Base-by-base conservation (phyloP, 2,797 vertebrate species). In the Distichodus sexfasciatus region DNA sequence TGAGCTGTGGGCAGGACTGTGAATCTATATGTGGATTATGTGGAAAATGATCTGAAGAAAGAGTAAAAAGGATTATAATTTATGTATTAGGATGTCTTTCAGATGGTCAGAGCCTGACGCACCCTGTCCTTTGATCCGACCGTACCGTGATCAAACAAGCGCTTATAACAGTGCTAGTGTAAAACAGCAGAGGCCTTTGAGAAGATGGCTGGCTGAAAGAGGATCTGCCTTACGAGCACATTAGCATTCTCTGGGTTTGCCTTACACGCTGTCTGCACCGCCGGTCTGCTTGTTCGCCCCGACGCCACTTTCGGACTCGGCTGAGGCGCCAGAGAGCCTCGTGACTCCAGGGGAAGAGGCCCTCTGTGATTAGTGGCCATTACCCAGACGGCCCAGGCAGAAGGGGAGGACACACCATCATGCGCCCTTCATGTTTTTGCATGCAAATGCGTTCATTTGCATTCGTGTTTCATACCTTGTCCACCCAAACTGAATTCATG, bases 361-460 rank as follows among this genome's bases (percentile, higher is more conserved):
- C 65, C 78, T 35, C 65, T 46, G 67, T 57, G 69, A 73, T 67
- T 67, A 66, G 66, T 44, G 55, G 61, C 69, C 66, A 77, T 75
- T 79, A 79, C 57, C 62, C 55, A 66, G 66, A 72, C 57, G 43
- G 66, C 57, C 61, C 31, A 36, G 61, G 63, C 74, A 29, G 66
- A 72, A 65, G 57, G 46, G 71, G 54, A 74, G 44, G 29, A 41
- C 57, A 46, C 47, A 21, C 64, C 63, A 55, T 70, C 53, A 69
- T 53, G 65, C 55, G 28, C 35, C 61, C 54, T 38, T 43, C 36
- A 54, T 55, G 64, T 71, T 61, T 62, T 55, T 64, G 35, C 48
- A 48, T 50, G 70, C 60, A 61, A 65, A 70, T 71, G 46, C 58
- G 50, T 59, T 58, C 73, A 71, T 62, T 74, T 63, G 58, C 29